phyloP scores from a whole-genome alignment of 1,140 invertebrate genomes.

The Bombus picipes region DNA sequence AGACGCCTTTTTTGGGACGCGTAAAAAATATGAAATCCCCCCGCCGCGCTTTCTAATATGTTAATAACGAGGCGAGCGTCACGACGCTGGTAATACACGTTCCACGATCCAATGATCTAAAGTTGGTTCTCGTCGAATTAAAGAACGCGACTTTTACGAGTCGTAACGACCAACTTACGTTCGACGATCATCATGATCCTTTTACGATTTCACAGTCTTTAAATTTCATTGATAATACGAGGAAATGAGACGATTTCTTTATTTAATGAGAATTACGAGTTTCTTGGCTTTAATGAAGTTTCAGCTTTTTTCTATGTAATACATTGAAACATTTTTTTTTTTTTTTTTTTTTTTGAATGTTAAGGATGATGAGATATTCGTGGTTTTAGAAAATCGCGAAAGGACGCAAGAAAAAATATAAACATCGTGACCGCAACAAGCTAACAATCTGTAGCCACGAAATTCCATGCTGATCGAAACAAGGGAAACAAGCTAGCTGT shows the following conservation, averaged over 20 bases:
- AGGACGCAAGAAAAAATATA: not conserved
- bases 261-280: too few species aligned
- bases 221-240: not conserved
- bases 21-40: conserved; percentile 41
- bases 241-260: too few species aligned
- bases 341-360: too few species aligned
- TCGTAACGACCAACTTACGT: not conserved
- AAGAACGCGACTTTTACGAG: conserved; percentile 15
- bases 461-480: conserved; percentile 15
- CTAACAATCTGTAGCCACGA: conserved; percentile 19
- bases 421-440: not conserved
- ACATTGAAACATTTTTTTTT: too few species aligned
- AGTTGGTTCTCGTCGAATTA: conserved; percentile 11
- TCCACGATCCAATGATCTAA: conserved; percentile 47
- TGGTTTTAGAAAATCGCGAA: too few species aligned
- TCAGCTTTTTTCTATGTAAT: too few species aligned
- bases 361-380: too few species aligned
- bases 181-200: conserved; percentile 3
- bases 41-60: conserved; percentile 44
- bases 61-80: conserved; percentile 39
- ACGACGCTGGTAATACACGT: conserved; percentile 35
- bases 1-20: conserved; percentile 26
- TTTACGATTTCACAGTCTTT: conserved; percentile 1
- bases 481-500: not conserved
- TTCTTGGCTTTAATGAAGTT: too few species aligned